Evolutionary conservation across 2,797 vertebrate species (phyloP).

Genomic region (Enteromius viviparus): DNA sequence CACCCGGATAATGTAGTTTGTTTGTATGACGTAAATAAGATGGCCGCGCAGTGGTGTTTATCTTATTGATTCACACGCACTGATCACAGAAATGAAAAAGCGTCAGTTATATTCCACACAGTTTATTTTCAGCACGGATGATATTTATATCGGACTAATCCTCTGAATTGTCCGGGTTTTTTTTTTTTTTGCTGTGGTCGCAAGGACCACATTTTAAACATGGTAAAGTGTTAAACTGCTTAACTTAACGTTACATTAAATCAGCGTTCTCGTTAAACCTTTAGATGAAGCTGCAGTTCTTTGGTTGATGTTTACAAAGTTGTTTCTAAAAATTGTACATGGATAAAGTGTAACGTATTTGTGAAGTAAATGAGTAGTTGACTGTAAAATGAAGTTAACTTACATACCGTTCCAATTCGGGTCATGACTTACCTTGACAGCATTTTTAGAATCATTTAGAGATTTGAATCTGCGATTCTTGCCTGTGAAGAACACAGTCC

Average conservation of each 20-base stretch:
- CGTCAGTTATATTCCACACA: background rate
- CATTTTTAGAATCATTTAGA: no score
- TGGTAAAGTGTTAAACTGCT: constrained; percentile 28
- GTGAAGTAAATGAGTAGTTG: background rate
- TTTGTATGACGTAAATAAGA: constrained; percentile 19
- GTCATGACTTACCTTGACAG: background rate
- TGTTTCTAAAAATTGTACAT: background rate
- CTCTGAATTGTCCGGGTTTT: background rate
- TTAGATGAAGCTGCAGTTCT: background rate
- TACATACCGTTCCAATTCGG: background rate
- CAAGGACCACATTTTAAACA: constrained; percentile 12
- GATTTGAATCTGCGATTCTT: no score
- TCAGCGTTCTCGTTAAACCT: background rate
- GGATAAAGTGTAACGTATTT: background rate
- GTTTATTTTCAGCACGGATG: background rate
- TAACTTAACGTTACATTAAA: background rate
- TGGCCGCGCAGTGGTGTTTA: constrained; percentile 28
- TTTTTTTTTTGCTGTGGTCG: background rate
- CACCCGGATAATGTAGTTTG: background rate
- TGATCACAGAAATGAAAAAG: constrained; percentile 16
- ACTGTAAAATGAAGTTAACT: background rate
- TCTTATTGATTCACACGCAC: background rate
- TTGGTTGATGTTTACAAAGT: no score
- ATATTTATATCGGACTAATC: background rate
- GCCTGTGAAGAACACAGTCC: background rate